Percentiles rank a stretch among this genome's conserved stretches.
phyloP scores from a whole-genome alignment of 1,140 invertebrate genomes.

The Aplysia californica region DNA sequence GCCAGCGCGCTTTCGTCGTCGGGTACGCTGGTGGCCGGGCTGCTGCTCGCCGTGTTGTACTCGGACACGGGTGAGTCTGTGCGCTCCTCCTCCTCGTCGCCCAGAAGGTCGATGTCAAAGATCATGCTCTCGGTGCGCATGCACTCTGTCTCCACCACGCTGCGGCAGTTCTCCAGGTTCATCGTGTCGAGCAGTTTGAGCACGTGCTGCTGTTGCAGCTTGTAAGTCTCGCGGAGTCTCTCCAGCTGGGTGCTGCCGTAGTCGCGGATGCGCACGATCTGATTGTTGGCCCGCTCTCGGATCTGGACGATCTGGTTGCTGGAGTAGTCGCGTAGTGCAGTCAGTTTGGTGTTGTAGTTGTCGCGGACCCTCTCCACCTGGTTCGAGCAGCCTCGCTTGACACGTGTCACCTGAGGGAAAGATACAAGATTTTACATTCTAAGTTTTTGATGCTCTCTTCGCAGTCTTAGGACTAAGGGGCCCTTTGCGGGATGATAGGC shows the following conservation, averaged over 20 bases:
- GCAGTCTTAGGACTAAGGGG: too few relatives aligned
- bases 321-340: conserved; percentile 59
- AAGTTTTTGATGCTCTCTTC: too few relatives aligned
- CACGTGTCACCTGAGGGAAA: conserved; percentile 85
- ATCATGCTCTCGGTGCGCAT: conserved; percentile 79
- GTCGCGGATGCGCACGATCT: conserved; percentile 92
- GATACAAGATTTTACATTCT: too few relatives aligned
- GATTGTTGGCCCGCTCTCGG: conserved; percentile 94
- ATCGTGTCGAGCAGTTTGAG: conserved; percentile 95
- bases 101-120: conserved; percentile 61
- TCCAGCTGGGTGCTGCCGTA: conserved; percentile 93
- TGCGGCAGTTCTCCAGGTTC: conserved; percentile 94
- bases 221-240: conserved; percentile 89
- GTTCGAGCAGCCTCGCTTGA: conserved; percentile 91
- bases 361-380: conserved; percentile 94
- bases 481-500: too few relatives aligned
- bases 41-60: conserved; percentile 31
- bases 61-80: conserved; percentile 26
- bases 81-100: conserved; percentile 21
- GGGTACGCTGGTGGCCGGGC: conserved; percentile 28
- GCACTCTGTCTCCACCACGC: conserved; percentile 75
- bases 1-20: too few relatives aligned
- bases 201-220: conserved; percentile 90
- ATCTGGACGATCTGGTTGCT: conserved; percentile 88
- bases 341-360: conserved; percentile 84